phyloP scores from a whole-genome alignment of 1,140 invertebrate genomes.

The Procambarus virginalis region DNA sequence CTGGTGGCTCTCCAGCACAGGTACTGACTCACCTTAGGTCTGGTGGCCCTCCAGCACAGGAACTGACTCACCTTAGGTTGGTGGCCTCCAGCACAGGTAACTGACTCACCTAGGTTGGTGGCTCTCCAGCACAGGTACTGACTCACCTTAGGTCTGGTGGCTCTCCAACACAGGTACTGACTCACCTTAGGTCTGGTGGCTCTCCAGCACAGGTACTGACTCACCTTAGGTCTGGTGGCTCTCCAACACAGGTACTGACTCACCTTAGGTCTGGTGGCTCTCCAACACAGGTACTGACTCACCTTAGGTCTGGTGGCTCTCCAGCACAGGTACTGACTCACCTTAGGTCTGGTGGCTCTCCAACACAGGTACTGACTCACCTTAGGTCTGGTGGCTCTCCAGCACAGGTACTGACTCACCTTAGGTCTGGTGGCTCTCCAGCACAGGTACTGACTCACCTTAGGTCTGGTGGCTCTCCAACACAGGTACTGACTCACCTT shows the following conservation, averaged over 20 bases:
- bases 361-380: not conserved
- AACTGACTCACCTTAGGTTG: not conserved
- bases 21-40: slow-evolving; percentile 73
- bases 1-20: slow-evolving; percentile 96
- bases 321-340: not conserved
- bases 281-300: not conserved
- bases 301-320: not conserved
- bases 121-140: slow-evolving; percentile 92
- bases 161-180: not conserved
- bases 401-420: not conserved
- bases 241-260: not conserved
- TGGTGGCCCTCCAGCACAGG: not conserved
- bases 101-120: not conserved
- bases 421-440: not conserved
- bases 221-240: not conserved
- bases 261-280: not conserved
- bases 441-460: not conserved
- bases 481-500: not conserved
- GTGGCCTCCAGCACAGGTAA: not conserved
- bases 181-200: not conserved
- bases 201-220: not conserved
- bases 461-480: not conserved
- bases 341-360: not conserved
- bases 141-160: not conserved
- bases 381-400: not conserved